Base-by-base conservation (phyloP, 2,797 vertebrate genomes). In the Gobio occitaniae region DNA sequence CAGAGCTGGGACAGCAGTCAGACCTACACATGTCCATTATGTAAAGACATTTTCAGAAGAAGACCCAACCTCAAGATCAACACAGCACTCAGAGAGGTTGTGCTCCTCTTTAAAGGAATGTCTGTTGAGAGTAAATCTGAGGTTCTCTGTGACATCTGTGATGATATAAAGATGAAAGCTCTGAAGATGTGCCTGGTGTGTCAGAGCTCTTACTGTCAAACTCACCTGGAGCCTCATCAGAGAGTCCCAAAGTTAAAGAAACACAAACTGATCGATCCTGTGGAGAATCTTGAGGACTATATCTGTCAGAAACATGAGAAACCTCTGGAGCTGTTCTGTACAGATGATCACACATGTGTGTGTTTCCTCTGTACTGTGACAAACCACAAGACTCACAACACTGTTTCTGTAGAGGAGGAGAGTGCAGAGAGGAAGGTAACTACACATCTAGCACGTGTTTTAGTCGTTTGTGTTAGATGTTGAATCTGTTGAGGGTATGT, bases 181-280 rank as follows among this genome's bases (percentile, higher is more conserved):
- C 12, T 29, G 25, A 63, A 63, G 61, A 29, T 32, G 2, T 63
- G 61, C 1, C 12, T 63, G 61, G 61, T 29, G 61, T 63, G 61
- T 63, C 25, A 63, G 6, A 63, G 0, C 61, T 63, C 61, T 0
- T 63, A 63, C 61, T 63, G 61, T 63, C 61, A 63, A 63, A 29
- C 25, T 15, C 61, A 63, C 13, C 25, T 63, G 25, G 61, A 63
- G 61, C 61, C 61, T 63, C 61, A 63, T 29, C 61, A 29, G 12
- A 63, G 61, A 29, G 25, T 63, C 61, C 61, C 61, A 29, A 63
- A 63, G 5, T 29, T 63, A 29, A 63, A 63, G 61, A 15, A 29
- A 63, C 61, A 63, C 61, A 63, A 63, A 63, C 25, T 63, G 61
- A 63, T 63, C 61, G 25, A 63, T 63, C 61, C 61, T 15, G 61